Evolutionary conservation across 2,113 vertebrate genomes (phyloP), one percentile per base, ranked within the genome.

Genomic region (Cyanoderma ruficeps): DNA sequence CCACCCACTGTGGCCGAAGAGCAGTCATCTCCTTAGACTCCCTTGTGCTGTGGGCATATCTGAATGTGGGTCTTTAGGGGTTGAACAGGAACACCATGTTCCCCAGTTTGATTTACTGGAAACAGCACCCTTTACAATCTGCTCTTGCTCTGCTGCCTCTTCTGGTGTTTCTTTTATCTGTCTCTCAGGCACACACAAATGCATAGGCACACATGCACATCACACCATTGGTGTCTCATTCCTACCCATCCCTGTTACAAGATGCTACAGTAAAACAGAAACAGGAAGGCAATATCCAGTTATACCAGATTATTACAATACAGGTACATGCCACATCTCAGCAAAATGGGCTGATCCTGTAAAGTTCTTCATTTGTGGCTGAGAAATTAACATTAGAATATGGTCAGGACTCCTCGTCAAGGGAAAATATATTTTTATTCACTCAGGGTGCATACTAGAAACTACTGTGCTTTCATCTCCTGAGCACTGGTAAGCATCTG

Each of bases 201-300:
- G 14, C 41, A 11, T 12, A 22, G 6, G 28, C 49, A 60, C 20
- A 31, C 5, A 5, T 1, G 8, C 12, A 16, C 22, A 20, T 50
- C 1, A 1, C 46, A 2, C 20, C n/a, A 11, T 3, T 27, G 13
- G 0, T 3, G 3, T 21, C 65, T 55, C 44, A 22, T 27, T 90
- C 31, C 53, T 49, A 25, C 17, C 22, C 12, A 20, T 24, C 1
- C 9, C 61, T 69, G 31, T 8, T 56, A 64, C 20, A 82, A 44
- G 25, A 10, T 33, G 24, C 19, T 85, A 49, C 44, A 72, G 31
- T 33, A 35, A 25, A 67, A 44, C 20, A 83, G 74, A 52, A 75
- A 71, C 23, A 30, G 35, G 21, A 64, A 76, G 39, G 55, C 39
- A 61, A 35, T 25, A 41, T 28, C 13, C 2, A 4, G 55, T 31